phyloP scores from a whole-genome alignment of 2,888 invertebrate genomes.

The Aromia moschata region DNA sequence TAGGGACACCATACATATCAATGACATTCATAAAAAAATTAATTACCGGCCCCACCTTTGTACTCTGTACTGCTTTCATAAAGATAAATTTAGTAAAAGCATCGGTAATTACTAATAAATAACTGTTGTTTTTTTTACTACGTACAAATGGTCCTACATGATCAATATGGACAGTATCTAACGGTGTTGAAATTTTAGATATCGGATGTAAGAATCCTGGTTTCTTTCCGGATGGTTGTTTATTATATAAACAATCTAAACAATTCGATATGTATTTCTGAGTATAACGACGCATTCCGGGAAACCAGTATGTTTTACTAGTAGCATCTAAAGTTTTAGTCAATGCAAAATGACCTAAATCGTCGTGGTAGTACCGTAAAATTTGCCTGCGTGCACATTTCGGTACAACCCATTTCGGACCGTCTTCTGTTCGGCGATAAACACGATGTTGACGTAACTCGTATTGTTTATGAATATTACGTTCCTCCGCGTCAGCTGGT shows the following conservation, averaged over 20 bases:
- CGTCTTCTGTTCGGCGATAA: neutral
- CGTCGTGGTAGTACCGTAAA: neutral
- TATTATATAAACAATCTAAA: neutral
- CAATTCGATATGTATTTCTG: neutral
- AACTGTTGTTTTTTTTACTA: neutral
- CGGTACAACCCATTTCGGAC: slow-evolving; percentile 15
- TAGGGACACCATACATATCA: neutral
- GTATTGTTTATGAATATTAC: slow-evolving; percentile 11
- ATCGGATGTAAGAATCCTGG: neutral
- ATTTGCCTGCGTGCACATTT: neutral
- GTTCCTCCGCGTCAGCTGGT: slow-evolving; percentile 5
- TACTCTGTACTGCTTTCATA: neutral
- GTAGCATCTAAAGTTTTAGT: neutral
- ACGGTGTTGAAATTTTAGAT: neutral
- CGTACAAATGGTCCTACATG: neutral
- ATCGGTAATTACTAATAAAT: neutral
- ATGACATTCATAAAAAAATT: neutral
- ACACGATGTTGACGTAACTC: slow-evolving; percentile 5
- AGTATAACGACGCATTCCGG: neutral
- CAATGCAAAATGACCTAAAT: neutral
- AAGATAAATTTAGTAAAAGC: neutral
- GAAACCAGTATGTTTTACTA: neutral
- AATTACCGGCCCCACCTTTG: neutral
- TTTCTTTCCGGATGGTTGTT: neutral
- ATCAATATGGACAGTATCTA: neutral